Evolutionary conservation across 92 coral and sea anemone genomes (phyloP).

Genomic region (Diadumene lineata): DNA sequence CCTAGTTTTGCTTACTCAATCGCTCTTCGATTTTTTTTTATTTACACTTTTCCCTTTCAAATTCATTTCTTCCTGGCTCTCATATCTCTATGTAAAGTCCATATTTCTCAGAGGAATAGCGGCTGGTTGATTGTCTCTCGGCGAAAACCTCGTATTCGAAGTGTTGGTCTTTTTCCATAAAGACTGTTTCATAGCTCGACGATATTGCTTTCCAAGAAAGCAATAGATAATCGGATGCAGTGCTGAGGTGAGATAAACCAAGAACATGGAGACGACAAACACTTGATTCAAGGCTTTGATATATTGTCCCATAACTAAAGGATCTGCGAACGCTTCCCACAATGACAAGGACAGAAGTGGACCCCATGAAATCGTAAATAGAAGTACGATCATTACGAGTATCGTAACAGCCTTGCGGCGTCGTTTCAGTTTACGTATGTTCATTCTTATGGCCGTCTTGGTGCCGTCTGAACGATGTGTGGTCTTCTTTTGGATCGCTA

Average conservation of each 20-base stretch:
- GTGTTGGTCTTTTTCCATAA: constrained; percentile 24
- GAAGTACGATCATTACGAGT: constrained; percentile 52
- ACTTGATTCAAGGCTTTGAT: constrained; percentile 32
- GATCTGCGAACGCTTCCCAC: constrained; percentile 35
- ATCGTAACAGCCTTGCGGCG: constrained; percentile 73
- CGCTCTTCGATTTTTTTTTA: neutral
- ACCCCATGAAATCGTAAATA: constrained; percentile 57
- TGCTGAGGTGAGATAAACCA: constrained; percentile 55
- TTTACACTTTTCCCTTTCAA: neutral
- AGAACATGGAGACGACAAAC: constrained; percentile 37
- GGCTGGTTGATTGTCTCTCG: constrained; percentile 20
- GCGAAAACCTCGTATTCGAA: constrained; percentile 22
- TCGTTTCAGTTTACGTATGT: constrained; percentile 44
- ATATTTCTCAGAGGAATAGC: constrained; percentile 24
- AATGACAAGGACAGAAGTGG: constrained; percentile 43
- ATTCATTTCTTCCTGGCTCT: neutral
- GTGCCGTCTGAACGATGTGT: constrained; percentile 16
- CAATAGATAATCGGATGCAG: constrained; percentile 80
- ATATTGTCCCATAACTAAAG: neutral
- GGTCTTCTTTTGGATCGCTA: constrained; percentile 45
- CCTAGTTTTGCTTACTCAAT: too few species aligned
- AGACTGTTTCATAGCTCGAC: constrained; percentile 58
- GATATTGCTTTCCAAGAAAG: constrained; percentile 64
- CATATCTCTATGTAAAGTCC: constrained; percentile 10
- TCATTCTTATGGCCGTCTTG: constrained; percentile 9